phyloP scores from a whole-genome alignment of 2,113 vertebrate species.

The Ramphastos sulfuratus region DNA sequence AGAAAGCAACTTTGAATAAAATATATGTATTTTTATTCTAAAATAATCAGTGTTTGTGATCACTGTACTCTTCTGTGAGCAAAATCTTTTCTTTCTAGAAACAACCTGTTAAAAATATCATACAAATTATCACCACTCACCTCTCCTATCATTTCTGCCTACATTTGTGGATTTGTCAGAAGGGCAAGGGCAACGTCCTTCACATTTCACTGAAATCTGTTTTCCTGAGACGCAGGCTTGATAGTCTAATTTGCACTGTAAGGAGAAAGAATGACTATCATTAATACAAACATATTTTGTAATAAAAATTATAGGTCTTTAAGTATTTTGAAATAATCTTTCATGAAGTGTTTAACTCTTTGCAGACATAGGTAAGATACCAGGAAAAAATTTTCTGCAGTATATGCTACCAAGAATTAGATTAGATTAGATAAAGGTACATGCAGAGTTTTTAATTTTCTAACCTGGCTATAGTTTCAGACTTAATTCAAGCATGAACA shows the following conservation, averaged over 20 bases:
- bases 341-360: background rate
- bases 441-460: background rate
- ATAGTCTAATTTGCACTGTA: slow-evolving; percentile 96
- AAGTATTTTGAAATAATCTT: background rate
- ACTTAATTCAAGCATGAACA: background rate
- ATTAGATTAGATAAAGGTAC: background rate
- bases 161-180: slow-evolving; percentile 72
- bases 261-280: slow-evolving; percentile 19
- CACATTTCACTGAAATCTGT: slow-evolving; percentile 88
- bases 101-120: background rate
- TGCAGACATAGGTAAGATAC: background rate
- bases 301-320: background rate
- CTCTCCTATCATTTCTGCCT: slow-evolving; percentile 82
- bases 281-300: background rate
- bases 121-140: slow-evolving; percentile 69
- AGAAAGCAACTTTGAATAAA: background rate
- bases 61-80: background rate
- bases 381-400: background rate
- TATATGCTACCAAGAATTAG: background rate
- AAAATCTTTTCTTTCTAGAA: background rate
- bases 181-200: slow-evolving; percentile 90
- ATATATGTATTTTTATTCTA: background rate
- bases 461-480: background rate
- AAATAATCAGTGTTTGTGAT: background rate
- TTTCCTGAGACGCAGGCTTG: slow-evolving; percentile 93